Conservation (phyloP, 2,113 vertebrate species). For the Hypocryptadius cinnamomeus region DNA sequence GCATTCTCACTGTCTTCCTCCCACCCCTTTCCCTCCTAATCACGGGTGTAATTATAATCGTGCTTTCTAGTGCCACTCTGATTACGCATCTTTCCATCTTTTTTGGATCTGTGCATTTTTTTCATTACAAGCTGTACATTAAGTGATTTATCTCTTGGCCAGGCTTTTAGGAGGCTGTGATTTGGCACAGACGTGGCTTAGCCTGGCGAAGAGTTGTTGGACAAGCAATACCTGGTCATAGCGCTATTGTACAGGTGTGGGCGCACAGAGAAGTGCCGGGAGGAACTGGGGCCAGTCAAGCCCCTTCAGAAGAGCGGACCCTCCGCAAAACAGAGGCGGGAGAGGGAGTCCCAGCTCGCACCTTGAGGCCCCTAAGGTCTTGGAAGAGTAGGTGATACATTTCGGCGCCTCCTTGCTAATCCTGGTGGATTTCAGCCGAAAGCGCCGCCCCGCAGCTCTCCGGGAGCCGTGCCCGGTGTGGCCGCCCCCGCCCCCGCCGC, state of each 20-base stretch:
- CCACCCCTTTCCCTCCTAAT: background rate
- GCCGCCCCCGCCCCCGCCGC: background rate
- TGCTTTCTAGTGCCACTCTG: background rate
- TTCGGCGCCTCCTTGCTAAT: background rate
- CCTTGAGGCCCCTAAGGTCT: background rate
- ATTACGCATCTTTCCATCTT: background rate
- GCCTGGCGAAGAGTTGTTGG: background rate
- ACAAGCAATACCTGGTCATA: background rate
- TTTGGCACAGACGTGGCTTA: background rate
- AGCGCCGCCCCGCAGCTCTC: background rate
- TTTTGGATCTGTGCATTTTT: background rate
- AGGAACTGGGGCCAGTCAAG: background rate
- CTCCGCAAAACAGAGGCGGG: background rate
- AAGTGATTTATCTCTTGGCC: background rate
- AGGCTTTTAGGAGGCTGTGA: background rate
- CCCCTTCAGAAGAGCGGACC: background rate
- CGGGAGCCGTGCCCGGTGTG: background rate
- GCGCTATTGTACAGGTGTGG: background rate
- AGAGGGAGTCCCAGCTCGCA: background rate
- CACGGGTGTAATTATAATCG: background rate
- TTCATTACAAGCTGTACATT: background rate
- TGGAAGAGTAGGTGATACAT: background rate
- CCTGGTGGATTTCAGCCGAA: background rate
- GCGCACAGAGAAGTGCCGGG: background rate
- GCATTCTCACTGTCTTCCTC: background rate